Base-by-base conservation (phyloP, 2,888 invertebrate species). In the Antheraea assamensis region DNA sequence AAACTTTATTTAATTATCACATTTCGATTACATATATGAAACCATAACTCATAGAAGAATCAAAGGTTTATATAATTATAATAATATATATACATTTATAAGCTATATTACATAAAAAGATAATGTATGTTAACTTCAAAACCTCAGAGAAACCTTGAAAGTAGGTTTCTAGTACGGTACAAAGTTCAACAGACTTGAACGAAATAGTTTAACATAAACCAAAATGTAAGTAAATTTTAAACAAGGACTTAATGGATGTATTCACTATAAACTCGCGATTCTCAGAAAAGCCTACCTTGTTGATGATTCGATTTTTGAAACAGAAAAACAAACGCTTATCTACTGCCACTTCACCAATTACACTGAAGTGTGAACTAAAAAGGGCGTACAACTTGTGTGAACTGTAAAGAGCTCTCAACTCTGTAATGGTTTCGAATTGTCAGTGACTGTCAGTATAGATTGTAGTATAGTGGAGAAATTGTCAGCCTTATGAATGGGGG, bases 111-210 rank as follows among this genome's bases (percentile, higher is more conserved):
- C n/a, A 8, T 24, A 24, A 24, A 52, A 2, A 24, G 24, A 24
- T 58, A 0, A 7, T 52, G 4, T 52, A 52, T 21, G 21, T 58
- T 58, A 58, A 13, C 24, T 58, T n/a, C 30, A 64, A 58, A 58
- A 24, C 17, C 30, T 64, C 17, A 0, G 24, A 30, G 61, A 72
- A 75, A 75, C 72, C 74, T 77, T 64, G 74, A 75, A 80, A 81
- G 76, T 74, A 73, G 75, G 73, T 76, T 80, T 77, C 76, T 78
- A 76, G 77, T 77, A 77, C 70, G 74, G 78, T 75, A 76, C 85
- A 85, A 85, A 85, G 85, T 85, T 82, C 85, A 80, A 79, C 68
- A 81, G 75, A 77, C 75, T 78, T 76, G 42, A 64, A 47, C 8
- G 61, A 4, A 47, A 19, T 64, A 35, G 47, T 47, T 30, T 27